Base-by-base conservation (phyloP, 35 echinoderm and acorn worm species). In the Lytechinus pictus region DNA sequence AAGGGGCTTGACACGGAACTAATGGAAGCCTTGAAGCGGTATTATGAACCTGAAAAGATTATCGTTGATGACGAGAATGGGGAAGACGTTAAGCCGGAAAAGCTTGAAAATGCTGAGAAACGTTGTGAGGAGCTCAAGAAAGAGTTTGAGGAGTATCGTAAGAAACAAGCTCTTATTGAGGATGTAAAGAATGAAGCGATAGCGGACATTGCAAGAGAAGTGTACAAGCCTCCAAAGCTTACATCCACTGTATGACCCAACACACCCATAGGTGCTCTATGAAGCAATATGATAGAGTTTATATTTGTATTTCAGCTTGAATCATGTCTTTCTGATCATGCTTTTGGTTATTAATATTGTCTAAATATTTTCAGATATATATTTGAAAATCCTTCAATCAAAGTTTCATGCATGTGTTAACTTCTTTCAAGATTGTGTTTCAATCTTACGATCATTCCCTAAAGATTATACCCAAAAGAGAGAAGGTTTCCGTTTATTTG, bases 121-220 rank as follows among this genome's bases (percentile, higher is more conserved):
- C 52, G 97, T 8, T 97, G 97, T 52, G 97, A 97, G 58, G 97
- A 97, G 71, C 87, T 97, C 29, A 97, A 97, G 61, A 96, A 86
- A 92, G 97, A 97, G 88, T 97, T 97, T 95, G 92, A 97, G 13
- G 93, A 97, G 91, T 97, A 97, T 53, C 93, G 95, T n/a, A 96
- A 95, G 89, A 93, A 96, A 57, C 97, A 97, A 28, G 95, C 92
- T 5, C 8, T 93, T 19, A 93, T 93, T 5, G 92, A 93, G 6
- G 92, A 93, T 6, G 92, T 53, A 9, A 16, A 93, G 92, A 24
- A 56, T 13, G 92, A 54, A 27, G 92, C 9, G 2, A 93, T 53
- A 93, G 13, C 55, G 16, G 54, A 57, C 54, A 93, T 93, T 10
- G 55, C 9, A 6, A 33, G 54, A 58, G 95, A 61, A 33, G 58